These are phyloP conservation scores for Scaptomyza tumidula DNA, from an alignment of 2,888 invertebrate species.

Conservation along the genomic window DNA sequence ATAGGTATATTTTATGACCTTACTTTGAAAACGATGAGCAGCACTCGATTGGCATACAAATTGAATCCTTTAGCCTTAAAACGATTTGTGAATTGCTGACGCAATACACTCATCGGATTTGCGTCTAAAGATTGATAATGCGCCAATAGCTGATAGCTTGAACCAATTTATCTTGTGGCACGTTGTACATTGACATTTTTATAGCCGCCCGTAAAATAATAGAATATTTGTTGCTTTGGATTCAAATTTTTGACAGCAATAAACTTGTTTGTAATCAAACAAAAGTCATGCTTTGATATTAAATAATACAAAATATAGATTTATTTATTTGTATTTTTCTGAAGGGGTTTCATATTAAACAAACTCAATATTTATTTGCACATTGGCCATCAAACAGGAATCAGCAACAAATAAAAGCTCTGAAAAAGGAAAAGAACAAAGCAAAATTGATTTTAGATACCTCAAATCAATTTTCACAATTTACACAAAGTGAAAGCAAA, in stretches of 20 bases:
- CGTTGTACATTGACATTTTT: constrained; percentile 29
- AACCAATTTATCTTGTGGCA: constrained; percentile 9
- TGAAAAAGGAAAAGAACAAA: constrained; percentile 1
- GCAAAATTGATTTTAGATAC: constrained; percentile 9
- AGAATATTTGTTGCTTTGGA: constrained; percentile 24
- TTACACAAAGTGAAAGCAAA: constrained; percentile 13
- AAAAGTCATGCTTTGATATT: too few relatives aligned
- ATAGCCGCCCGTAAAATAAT: constrained; percentile 24
- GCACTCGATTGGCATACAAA: constrained; percentile 29
- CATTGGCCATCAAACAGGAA: not conserved
- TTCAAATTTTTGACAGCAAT: constrained; percentile 11
- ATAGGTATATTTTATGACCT: constrained; percentile 19
- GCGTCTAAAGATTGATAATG: constrained; percentile 23
- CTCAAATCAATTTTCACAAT: constrained; percentile 6
- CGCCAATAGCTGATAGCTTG: constrained; percentile 6
- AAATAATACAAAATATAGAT: not conserved
- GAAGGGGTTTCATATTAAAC: not conserved
- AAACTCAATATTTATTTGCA: not conserved
- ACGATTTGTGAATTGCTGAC: constrained; percentile 24
- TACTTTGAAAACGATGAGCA: constrained; percentile 13
- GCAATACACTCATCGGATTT: constrained; percentile 25
- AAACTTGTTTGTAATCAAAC: not conserved
- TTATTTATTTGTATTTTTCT: too few relatives aligned
- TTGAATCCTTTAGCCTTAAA: constrained; percentile 24
- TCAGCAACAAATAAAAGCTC: too few relatives aligned